These are phyloP conservation scores for Pomatostomus ruficeps DNA, from an alignment of 2,113 vertebrate genomes.

Conservation along the genomic window DNA sequence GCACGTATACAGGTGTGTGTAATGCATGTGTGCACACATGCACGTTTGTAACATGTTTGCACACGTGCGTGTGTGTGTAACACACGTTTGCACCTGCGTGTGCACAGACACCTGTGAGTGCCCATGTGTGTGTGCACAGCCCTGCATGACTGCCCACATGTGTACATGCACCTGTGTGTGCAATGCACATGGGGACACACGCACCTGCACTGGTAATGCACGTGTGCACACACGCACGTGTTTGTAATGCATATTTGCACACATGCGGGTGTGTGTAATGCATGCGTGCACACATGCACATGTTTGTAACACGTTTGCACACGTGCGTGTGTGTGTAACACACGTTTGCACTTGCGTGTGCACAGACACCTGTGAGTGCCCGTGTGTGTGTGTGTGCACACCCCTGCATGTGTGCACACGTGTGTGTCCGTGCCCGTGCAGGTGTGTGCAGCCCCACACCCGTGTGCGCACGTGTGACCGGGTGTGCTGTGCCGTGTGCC, in stretches of 20 bases:
- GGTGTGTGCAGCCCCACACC: fast-evolving
- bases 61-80: not conserved
- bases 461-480: not conserved
- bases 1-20: no score
- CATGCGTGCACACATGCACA: no score
- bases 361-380: not conserved
- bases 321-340: no score
- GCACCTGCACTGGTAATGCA: not conserved
- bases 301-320: no score
- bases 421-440: not conserved
- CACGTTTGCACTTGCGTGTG: no score
- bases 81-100: fast-evolving
- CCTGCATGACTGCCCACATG: fast-evolving
- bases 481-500: not conserved
- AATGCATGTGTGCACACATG: no score
- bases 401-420: no score
- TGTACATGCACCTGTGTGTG: fast-evolving
- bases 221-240: not conserved
- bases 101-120: no score
- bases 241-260: no score
- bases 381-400: not conserved
- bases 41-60: no score
- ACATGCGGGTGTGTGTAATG: no score
- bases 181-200: no score
- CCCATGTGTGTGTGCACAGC: not conserved